A percentile compares a stretch with the other conserved stretches of the same genome.
Evolutionary conservation across 2,888 invertebrate genomes (phyloP).

Genomic region (Drosophila longiperda): DNA sequence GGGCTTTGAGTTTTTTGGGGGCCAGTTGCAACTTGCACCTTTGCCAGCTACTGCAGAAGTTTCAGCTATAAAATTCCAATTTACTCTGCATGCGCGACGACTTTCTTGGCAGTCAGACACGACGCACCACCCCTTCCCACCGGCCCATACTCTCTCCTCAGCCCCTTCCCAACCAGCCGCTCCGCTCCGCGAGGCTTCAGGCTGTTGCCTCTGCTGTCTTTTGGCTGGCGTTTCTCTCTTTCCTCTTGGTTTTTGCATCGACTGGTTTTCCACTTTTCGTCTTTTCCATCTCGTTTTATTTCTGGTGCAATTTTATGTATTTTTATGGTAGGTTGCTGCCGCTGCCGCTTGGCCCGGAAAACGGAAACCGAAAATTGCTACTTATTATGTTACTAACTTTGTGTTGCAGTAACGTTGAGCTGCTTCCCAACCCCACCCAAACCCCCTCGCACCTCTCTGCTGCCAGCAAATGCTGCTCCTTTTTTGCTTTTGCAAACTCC

Average conservation of each 20-base stretch:
- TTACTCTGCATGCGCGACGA: constrained; percentile 72
- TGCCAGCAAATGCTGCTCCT: neutral
- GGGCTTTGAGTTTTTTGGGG: constrained; percentile 7
- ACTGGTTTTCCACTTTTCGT: constrained; percentile 39
- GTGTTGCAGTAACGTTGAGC: constrained; percentile 63
- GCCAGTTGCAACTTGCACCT: constrained; percentile 65
- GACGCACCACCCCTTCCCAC: constrained; percentile 38
- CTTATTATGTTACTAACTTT: constrained; percentile 81
- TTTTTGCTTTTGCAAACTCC: constrained; percentile 1
- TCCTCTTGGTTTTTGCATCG: constrained; percentile 23
- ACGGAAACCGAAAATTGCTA: constrained; percentile 80
- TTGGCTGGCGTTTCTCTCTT: constrained; percentile 53
- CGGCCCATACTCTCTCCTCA: neutral
- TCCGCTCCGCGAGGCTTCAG: constrained; percentile 28
- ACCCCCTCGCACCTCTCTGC: neutral
- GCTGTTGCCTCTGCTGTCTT: constrained; percentile 49
- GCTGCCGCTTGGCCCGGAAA: constrained; percentile 74
- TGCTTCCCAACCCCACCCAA: neutral
- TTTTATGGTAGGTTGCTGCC: constrained; percentile 72
- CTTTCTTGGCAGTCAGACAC: constrained; percentile 75
- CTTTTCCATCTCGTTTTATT: constrained; percentile 39
- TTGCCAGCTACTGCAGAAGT: constrained; percentile 56
- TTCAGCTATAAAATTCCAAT: constrained; percentile 76
- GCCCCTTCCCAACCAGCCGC: neutral
- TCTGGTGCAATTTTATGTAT: constrained; percentile 76